phyloP scores from a whole-genome alignment of 2,888 invertebrate genomes.

The Amiota mariae region DNA sequence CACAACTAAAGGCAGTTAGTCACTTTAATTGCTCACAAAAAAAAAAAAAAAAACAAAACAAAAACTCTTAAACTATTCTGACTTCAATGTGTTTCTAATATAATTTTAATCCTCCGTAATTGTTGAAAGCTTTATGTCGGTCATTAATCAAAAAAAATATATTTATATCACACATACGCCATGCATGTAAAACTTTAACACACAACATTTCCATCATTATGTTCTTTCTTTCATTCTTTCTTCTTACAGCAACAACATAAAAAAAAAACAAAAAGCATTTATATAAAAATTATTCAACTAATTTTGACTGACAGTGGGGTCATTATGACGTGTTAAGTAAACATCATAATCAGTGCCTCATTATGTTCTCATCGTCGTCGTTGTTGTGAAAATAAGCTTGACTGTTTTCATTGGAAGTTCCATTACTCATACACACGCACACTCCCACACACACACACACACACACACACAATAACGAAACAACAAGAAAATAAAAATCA shows the following conservation, averaged over 20 bases:
- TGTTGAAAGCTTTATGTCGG: background rate
- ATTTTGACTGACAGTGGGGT: conserved; percentile 16
- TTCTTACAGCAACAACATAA: background rate
- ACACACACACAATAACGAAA: background rate
- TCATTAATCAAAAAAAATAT: background rate
- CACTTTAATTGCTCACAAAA: too few relatives aligned
- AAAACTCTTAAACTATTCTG: too few relatives aligned
- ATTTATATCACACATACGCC: background rate
- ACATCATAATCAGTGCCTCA: conserved; percentile 11
- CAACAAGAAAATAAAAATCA: background rate
- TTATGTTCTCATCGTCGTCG: conserved; percentile 31
- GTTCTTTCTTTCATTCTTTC: background rate
- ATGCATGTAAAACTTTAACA: background rate
- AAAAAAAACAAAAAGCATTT: background rate
- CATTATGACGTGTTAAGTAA: conserved; percentile 19
- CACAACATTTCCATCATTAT: background rate
- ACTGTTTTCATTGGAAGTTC: conserved; percentile 57
- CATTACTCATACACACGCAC: conserved; percentile 14
- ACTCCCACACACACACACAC: background rate
- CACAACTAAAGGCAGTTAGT: too few relatives aligned
- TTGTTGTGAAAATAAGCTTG: conserved; percentile 60
- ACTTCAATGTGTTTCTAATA: too few relatives aligned
- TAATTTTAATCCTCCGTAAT: too few relatives aligned
- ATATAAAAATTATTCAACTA: background rate
- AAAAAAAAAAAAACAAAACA: too few relatives aligned